Base-by-base conservation (phyloP, 2,113 vertebrate genomes). In the Turnix velox region DNA sequence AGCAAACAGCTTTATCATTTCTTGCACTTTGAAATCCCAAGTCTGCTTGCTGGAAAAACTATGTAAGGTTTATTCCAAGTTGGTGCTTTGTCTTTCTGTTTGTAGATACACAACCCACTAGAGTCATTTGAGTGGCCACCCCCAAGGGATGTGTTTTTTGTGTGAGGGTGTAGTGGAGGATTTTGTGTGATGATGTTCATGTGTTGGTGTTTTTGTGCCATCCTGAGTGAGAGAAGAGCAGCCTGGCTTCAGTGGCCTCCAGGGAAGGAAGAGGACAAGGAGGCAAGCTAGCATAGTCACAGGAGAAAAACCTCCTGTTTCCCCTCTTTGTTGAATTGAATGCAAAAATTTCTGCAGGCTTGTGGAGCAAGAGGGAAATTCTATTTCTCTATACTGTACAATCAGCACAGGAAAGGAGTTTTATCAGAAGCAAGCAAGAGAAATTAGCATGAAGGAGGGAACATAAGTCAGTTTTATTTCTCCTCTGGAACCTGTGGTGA, bases 401-500 rank as follows among this genome's bases (percentile, higher is more conserved):
- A 3, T 19, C n/a, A 33, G 37, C 7, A 37, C 13, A 22, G 66
- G 23, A 42, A 93, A 74, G 18, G 61, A 57, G 7, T 57, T 65
- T 1, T 61, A 28, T 24, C 7, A 24, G 43, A 49, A 58, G 27
- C 24, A 69, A 74, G 13, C 4, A 42, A 42, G 30, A 18, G 18
- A 30, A 57, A 46, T 39, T 16, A 22, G 9, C 37, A 37, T 66
- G 37, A 31, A 48, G 58, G 35, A 89, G 24, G 51, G 6, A 24
- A 5, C 0, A 0, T 33, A 45, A 46, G 58, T 7, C 23, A 43
- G 20, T 46, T 83, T 48, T 52, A 4, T 42, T 82, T 68, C 35
- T 80, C 30, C 13, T 80, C 57, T 31, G 31, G 18, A 52, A 68
- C 73, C 0, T 48, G 19, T 0, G 0, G 46, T 2, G 8, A 67